phyloP scores from a whole-genome alignment of 1,140 invertebrate species.

The Drosophila insularis region DNA sequence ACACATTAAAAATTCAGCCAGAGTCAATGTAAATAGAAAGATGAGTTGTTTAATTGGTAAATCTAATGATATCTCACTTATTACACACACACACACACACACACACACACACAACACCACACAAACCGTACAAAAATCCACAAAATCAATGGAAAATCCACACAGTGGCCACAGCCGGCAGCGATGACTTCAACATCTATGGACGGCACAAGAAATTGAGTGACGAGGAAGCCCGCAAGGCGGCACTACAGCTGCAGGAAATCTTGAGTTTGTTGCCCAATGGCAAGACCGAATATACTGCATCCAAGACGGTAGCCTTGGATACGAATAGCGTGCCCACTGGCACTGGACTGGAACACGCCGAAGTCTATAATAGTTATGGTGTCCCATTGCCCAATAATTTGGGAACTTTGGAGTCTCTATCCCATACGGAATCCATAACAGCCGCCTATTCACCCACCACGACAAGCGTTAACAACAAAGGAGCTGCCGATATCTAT shows the following conservation, averaged over 20 bases:
- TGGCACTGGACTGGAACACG: constrained; percentile 45
- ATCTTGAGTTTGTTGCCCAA: constrained; percentile 73
- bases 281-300: constrained; percentile 77
- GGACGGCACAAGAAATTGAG: constrained; percentile 72
- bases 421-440: constrained; percentile 79
- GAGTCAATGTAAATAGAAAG: constrained; percentile 60
- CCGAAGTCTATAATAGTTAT: constrained; percentile 62
- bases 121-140: neutral
- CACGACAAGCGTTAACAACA: neutral
- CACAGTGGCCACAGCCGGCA: constrained; percentile 49
- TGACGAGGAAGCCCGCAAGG: constrained; percentile 68
- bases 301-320: constrained; percentile 72
- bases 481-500: constrained; percentile 70
- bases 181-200: constrained; percentile 77
- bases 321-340: constrained; percentile 45
- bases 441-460: constrained; percentile 67
- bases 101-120: constrained; percentile 25
- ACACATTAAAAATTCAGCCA: constrained; percentile 18
- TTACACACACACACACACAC: constrained; percentile 63
- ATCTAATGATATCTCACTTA: constrained; percentile 77
- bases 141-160: constrained; percentile 20
- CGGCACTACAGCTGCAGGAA: constrained; percentile 72
- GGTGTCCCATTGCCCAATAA: constrained; percentile 68
- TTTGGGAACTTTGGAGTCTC: constrained; percentile 71
- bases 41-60: constrained; percentile 66